Percentiles rank a stretch among this genome's conserved stretches.
These are phyloP conservation scores for Epinotia bilunana DNA, from an alignment of 2,888 invertebrate genomes.

Conservation along the genomic window DNA sequence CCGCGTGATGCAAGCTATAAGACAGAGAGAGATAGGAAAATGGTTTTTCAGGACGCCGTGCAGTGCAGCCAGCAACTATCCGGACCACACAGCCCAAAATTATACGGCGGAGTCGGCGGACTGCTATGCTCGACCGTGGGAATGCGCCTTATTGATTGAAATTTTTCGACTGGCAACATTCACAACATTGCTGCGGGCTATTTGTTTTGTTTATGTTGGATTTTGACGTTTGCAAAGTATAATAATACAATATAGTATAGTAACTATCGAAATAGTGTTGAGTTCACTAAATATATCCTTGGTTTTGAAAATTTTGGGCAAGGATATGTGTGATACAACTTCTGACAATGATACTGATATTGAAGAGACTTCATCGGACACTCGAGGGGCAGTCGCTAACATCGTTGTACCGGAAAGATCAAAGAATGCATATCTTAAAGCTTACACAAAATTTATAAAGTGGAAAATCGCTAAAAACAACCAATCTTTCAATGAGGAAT, in stretches of 20 bases:
- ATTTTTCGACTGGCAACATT: background rate
- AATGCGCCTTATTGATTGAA: background rate
- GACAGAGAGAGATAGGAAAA: too few species aligned
- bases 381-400: background rate
- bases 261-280: background rate
- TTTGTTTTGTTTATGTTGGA: too few species aligned
- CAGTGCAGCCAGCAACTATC: too few species aligned
- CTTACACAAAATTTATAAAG: slow-evolving; percentile 6
- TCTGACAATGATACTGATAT: slow-evolving; percentile 2
- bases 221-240: too few species aligned
- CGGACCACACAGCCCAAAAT: too few species aligned
- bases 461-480: background rate
- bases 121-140: too few species aligned
- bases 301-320: background rate
- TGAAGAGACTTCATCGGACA: background rate
- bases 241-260: too few species aligned
- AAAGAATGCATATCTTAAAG: slow-evolving; percentile 4
- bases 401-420: slow-evolving; percentile 12
- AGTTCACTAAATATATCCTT: background rate
- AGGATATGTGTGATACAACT: slow-evolving; percentile 6
- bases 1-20: too few species aligned
- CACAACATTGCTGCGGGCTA: background rate
- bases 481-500: background rate
- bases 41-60: too few species aligned
- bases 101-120: too few species aligned